A percentile compares a stretch with the other conserved stretches of the same genome.
phyloP scores from a whole-genome alignment of 2,888 invertebrate species.

The Chelonus formosanus region DNA sequence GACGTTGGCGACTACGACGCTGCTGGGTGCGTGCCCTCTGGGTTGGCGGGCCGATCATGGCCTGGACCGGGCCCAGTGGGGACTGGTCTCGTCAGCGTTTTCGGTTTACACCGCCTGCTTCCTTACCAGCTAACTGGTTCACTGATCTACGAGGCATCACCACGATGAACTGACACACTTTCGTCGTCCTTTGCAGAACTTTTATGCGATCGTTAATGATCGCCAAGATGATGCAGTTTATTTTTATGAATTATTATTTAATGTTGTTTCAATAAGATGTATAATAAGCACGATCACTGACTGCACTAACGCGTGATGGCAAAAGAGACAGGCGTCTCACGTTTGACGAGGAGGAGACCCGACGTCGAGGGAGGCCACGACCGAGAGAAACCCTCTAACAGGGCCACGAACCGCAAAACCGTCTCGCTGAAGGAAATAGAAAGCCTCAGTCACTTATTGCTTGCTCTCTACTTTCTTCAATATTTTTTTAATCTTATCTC shows the following conservation, averaged over 20 bases:
- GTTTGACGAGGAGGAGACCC: slow-evolving; percentile 39
- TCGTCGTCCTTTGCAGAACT: not conserved
- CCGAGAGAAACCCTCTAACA: slow-evolving; percentile 48
- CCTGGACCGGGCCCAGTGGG: slow-evolving; percentile 55
- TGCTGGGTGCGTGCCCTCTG: slow-evolving; percentile 41
- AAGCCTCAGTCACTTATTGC: slow-evolving; percentile 1
- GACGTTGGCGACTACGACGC: slow-evolving; percentile 28
- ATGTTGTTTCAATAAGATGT: no score
- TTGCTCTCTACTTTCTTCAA: slow-evolving; percentile 7
- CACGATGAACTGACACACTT: slow-evolving; percentile 41
- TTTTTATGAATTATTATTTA: no score
- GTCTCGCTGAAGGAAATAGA: slow-evolving; percentile 34
- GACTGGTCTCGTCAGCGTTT: slow-evolving; percentile 61
- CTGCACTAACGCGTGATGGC: no score
- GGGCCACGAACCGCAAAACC: slow-evolving; percentile 45
- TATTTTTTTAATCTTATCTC: slow-evolving; percentile 18
- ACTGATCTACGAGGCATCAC: slow-evolving; percentile 57
- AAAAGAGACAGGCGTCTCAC: slow-evolving; percentile 1
- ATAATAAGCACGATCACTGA: no score
- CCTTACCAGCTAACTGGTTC: slow-evolving; percentile 48
- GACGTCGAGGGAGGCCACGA: slow-evolving; percentile 44
- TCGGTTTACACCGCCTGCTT: slow-evolving; percentile 45
- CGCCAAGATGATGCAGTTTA: not conserved
- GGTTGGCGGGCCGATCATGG: slow-evolving; percentile 48
- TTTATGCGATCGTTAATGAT: not conserved